Evolutionary conservation across 2,113 vertebrate genomes (phyloP).

Genomic region (Axis porcinus): DNA sequence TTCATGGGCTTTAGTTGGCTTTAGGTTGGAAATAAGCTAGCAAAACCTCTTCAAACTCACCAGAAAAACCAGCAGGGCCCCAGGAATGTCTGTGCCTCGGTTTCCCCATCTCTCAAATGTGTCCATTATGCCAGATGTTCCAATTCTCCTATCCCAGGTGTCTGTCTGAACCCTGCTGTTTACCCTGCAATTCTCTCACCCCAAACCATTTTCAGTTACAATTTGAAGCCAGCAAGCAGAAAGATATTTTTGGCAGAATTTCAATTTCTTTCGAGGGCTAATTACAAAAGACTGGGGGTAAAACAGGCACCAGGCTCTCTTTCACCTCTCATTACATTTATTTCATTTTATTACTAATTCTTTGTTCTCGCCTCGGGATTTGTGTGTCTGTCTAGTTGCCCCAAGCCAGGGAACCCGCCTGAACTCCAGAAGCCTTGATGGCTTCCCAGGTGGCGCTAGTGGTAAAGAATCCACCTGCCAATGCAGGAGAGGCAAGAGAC

Average conservation of each 20-base stretch:
- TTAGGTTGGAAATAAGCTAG: not conserved
- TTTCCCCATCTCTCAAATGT: not conserved
- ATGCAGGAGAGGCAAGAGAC: not conserved
- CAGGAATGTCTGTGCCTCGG: not conserved
- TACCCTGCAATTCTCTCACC: not conserved
- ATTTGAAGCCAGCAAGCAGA: constrained; percentile 65
- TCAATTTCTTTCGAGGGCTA: constrained; percentile 75
- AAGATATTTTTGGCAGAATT: constrained; percentile 73
- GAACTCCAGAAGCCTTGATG: constrained; percentile 66
- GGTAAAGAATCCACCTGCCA: not conserved
- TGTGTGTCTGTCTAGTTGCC: constrained; percentile 76
- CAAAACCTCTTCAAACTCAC: not conserved
- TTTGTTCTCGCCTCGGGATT: constrained; percentile 80
- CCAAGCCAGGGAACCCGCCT: constrained; percentile 66
- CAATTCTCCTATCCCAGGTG: not conserved
- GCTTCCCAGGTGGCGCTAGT: not conserved
- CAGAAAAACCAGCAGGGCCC: not conserved
- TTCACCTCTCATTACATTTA: constrained; percentile 79
- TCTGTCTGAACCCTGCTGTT: not conserved
- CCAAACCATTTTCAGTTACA: constrained; percentile 50
- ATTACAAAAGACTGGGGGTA: constrained; percentile 75
- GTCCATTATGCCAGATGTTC: rapidly evolving
- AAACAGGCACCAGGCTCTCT: constrained; percentile 53
- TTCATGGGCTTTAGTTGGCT: not conserved
- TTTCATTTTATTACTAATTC: constrained; percentile 78